Conservation (phyloP, 2,888 invertebrate genomes). For the Neoitamus cyanurus region DNA sequence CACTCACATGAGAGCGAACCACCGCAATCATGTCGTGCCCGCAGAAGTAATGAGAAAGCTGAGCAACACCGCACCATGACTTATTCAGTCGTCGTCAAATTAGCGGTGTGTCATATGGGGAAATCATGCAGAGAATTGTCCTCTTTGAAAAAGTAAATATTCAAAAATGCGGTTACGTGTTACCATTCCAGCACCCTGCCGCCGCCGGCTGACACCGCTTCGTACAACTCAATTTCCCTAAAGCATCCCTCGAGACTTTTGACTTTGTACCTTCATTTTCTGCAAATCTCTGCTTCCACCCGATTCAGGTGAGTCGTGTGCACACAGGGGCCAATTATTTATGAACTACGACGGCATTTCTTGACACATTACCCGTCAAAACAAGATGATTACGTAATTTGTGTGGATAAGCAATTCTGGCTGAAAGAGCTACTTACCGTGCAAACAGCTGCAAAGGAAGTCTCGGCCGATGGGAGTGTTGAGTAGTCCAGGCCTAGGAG, state of each 20-base stretch:
- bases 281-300: not conserved
- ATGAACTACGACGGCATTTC: not conserved
- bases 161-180: not conserved
- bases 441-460: conserved; percentile 84
- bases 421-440: conserved; percentile 74
- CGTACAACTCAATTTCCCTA: not conserved
- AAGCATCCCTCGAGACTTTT: not conserved
- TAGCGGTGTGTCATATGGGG: not conserved
- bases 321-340: not conserved
- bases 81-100: not conserved
- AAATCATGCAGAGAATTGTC: not conserved
- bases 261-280: not conserved
- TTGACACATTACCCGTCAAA: conserved; percentile 12
- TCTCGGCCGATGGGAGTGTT: conserved; percentile 74
- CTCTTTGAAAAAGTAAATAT: not conserved
- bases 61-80: not conserved
- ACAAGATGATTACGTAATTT: conserved; percentile 12
- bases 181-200: not conserved
- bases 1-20: not conserved
- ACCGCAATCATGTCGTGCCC: not conserved
- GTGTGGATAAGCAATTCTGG: not conserved
- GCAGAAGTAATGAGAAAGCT: not conserved
- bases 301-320: not conserved
- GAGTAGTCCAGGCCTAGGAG: conserved; percentile 86
- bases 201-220: not conserved